Evolutionary conservation across 2,888 invertebrate genomes (phyloP).

Genomic region (Ctenicera cuprea): DNA sequence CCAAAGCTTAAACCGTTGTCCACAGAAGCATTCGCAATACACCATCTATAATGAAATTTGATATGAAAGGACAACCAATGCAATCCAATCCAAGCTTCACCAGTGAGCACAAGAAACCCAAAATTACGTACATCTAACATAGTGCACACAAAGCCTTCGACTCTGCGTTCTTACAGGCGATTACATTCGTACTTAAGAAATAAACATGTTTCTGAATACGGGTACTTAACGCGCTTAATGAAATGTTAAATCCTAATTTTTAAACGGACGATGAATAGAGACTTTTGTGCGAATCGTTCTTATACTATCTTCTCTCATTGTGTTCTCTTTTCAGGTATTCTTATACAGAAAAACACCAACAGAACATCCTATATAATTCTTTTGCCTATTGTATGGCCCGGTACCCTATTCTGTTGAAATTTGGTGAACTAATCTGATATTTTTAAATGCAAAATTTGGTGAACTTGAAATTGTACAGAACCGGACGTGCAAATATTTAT

Average conservation of each 20-base stretch:
- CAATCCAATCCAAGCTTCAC: slow-evolving; percentile 41
- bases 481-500: background rate
- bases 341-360: slow-evolving; percentile 43
- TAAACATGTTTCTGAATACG: slow-evolving; percentile 59
- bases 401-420: slow-evolving; percentile 40
- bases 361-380: slow-evolving; percentile 36
- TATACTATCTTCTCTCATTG: slow-evolving; percentile 48
- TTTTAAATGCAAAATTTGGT: slow-evolving; percentile 26
- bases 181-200: slow-evolving; percentile 56
- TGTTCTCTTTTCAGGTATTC: slow-evolving; percentile 47
- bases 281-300: slow-evolving; percentile 46
- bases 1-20: no score
- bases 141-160: slow-evolving; percentile 46
- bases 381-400: slow-evolving; percentile 31
- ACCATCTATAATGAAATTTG: slow-evolving; percentile 40
- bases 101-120: slow-evolving; percentile 22
- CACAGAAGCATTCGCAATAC: background rate
- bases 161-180: slow-evolving; percentile 54
- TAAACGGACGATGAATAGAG: slow-evolving; percentile 51
- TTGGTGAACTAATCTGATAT: slow-evolving; percentile 43
- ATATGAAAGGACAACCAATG: slow-evolving; percentile 39
- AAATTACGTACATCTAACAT: slow-evolving; percentile 48
- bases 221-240: slow-evolving; percentile 66
- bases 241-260: slow-evolving; percentile 68
- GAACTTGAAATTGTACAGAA: slow-evolving; percentile 1